Base-by-base conservation (phyloP, 92 coral and sea anemone genomes). In the Phenganax stokvisi region DNA sequence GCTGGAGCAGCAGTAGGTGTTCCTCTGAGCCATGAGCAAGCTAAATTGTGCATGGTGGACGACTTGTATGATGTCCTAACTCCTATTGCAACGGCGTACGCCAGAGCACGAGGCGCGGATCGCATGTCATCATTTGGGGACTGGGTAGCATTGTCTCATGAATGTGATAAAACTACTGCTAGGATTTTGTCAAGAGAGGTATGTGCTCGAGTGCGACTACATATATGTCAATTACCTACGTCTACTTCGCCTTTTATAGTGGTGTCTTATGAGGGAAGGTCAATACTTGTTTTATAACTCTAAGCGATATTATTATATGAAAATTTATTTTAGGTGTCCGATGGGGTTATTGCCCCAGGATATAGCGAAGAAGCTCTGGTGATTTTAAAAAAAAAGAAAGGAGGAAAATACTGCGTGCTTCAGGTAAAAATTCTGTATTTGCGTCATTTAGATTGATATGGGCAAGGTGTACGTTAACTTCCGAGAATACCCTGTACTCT, bases 81-180 rank as follows among this genome's bases (percentile, higher is more conserved):
- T 69, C 98, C 92, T 66, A 75, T 93, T 82, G 98, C 98, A 62
- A 87, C 88, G 29, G 98, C 98, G 20, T 93, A 93, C 85, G 98
- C 98, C n/a, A 88, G 98, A 57, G 98, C 98, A 8, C 87, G 98
- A 69, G 98, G 97, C 65, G 98, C 98, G 57, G 98, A 93, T 72
- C 90, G 98, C 81, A 93, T 93, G 98, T 93, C 98, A 0, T 93
- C 98, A 69, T 93, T 93, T 89, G 98, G 98, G 65, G 98, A 93
- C 84, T 93, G 98, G 98, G 92, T 93, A 58, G 98, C 98, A 44
- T 85, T 93, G 54, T 93, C 98, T 67, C 97, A 93, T 82, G 83
- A 80, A 60, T 93, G 98, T 87, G 98, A 93, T 82, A 74, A 88
- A 54, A 83, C 93, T 27, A 93, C 98, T 58, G 98, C 98, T 29